Conservation (phyloP, 2,797 vertebrate species). For the Crenichthys baileyi region DNA sequence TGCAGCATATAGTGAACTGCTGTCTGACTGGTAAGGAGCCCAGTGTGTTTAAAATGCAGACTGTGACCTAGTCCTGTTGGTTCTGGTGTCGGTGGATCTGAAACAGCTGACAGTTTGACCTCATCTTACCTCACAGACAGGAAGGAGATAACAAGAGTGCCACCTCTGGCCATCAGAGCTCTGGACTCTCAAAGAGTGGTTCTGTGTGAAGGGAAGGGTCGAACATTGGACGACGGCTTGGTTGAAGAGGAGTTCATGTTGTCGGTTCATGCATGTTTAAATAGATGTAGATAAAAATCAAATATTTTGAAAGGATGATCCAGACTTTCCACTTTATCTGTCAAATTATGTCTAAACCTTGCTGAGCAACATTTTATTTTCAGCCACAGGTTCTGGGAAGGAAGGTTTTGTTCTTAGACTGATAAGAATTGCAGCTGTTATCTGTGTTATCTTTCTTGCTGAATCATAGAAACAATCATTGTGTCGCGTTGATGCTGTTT, state of each 20-base stretch:
- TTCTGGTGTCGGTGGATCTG: conserved; percentile 41
- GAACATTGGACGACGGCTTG: conserved; percentile 4
- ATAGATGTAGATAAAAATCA: not conserved
- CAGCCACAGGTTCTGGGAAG: not conserved
- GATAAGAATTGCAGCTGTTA: not conserved
- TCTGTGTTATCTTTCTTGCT: not conserved
- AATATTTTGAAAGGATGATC: conserved; percentile 1
- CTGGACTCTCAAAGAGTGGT: conserved; percentile 21
- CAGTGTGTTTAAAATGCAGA: conserved; percentile 25
- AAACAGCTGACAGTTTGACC: conserved; percentile 61
- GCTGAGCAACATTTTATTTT: not conserved
- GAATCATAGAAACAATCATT: not conserved
- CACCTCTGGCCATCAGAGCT: conserved; percentile 37
- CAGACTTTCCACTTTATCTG: not conserved
- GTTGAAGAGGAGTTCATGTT: not conserved
- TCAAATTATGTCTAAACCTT: too few relatives aligned
- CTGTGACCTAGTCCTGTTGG: conserved; percentile 32
- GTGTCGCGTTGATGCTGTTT: not conserved
- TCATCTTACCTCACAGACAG: conserved; percentile 55
- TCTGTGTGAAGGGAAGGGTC: conserved; percentile 16
- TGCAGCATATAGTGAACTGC: conserved; percentile 29
- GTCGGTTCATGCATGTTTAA: not conserved
- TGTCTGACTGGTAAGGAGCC: conserved; percentile 41
- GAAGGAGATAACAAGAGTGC: conserved; percentile 46
- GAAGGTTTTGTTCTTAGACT: not conserved